Conservation (phyloP, 2,797 vertebrate genomes). For the Phyllotis vaccarum region DNA sequence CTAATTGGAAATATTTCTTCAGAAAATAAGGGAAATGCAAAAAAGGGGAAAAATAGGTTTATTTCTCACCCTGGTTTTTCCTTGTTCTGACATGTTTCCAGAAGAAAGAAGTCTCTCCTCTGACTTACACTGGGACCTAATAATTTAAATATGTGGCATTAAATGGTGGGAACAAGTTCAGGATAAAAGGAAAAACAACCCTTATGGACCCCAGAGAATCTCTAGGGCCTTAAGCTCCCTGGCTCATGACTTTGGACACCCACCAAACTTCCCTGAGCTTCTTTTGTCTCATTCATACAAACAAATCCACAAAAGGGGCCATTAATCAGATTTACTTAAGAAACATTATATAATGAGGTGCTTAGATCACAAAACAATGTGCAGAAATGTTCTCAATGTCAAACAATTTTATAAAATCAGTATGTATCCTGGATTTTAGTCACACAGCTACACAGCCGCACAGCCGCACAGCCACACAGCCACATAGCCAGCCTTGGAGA, state of each 20-base stretch:
- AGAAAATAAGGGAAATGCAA: background rate
- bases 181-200: background rate
- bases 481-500: too few species aligned
- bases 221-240: background rate
- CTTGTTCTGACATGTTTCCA: background rate
- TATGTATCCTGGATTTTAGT: background rate
- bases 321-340: background rate
- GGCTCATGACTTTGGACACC: background rate
- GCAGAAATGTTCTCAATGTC: background rate
- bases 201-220: background rate
- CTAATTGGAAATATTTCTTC: background rate
- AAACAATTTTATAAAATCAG: background rate
- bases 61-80: background rate
- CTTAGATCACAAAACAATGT: background rate
- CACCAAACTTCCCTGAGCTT: background rate
- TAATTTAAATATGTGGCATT: background rate
- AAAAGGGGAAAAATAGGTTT: background rate
- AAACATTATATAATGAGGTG: background rate
- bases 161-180: background rate
- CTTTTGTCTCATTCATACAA: background rate
- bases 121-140: background rate
- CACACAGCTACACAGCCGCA: too few species aligned
- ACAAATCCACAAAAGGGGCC: background rate
- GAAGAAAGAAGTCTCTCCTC: background rate
- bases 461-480: too few species aligned